Conservation (phyloP, 2,113 vertebrate genomes). For the Callospermophilus lateralis region DNA sequence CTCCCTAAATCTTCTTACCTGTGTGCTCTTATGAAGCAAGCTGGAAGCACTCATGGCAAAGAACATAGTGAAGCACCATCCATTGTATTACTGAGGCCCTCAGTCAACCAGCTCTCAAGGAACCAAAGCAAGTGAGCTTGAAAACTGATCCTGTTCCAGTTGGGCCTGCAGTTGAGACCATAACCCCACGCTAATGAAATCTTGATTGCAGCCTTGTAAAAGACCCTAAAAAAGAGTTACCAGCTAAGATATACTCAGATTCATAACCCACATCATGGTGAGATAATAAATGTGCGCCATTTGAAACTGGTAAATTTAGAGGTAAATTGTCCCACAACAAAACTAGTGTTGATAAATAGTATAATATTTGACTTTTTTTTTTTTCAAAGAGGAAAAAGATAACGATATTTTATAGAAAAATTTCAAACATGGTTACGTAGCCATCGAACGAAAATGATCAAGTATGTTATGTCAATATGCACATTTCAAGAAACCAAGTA, state of each 20-base stretch:
- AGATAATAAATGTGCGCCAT: background rate
- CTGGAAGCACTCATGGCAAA: background rate
- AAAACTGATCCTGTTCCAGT: background rate
- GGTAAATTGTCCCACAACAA: background rate
- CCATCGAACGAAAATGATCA: slow-evolving; percentile 23
- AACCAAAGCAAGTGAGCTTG: background rate
- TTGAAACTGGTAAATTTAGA: background rate
- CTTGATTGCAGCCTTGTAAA: background rate
- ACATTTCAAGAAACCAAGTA: background rate
- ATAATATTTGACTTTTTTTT: background rate
- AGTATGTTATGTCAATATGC: background rate
- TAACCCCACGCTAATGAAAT: background rate
- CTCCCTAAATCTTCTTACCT: background rate
- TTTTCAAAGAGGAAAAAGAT: background rate
- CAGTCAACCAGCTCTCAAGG: background rate
- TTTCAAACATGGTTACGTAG: background rate
- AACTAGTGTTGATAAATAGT: background rate
- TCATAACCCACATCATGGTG: background rate
- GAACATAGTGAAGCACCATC: background rate
- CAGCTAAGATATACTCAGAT: background rate
- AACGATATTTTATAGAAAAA: background rate
- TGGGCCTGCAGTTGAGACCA: background rate
- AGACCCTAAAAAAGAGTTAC: background rate
- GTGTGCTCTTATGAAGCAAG: background rate
- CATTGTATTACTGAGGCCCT: background rate